These are phyloP conservation scores for Plebejus anna DNA, from an alignment of 2,888 invertebrate species.

Conservation along the genomic window DNA sequence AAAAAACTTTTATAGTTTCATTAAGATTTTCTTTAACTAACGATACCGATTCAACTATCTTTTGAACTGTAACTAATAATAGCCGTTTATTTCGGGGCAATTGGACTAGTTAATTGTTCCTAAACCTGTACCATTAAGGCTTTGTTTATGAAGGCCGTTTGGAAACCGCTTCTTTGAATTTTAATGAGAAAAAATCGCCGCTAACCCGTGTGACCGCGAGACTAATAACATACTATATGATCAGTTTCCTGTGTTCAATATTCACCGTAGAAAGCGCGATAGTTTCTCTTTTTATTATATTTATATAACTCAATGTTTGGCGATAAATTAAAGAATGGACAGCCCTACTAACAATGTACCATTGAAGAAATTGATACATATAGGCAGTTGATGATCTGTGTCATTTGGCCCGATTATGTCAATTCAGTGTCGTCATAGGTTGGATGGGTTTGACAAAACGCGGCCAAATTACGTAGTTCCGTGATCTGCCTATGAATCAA, in stretches of 20 bases:
- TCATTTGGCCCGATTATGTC: too few relatives aligned
- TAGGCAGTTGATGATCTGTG: too few relatives aligned
- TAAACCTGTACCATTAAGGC: conserved; percentile 33
- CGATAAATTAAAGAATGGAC: conserved; percentile 9
- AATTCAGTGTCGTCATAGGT: too few relatives aligned
- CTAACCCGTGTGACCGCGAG: conserved; percentile 32
- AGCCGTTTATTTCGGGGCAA: conserved; percentile 11
- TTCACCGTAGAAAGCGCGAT: conserved; percentile 27
- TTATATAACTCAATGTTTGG: conserved; percentile 20
- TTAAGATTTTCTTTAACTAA: not conserved
- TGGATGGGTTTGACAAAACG: too few relatives aligned
- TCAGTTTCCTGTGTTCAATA: conserved; percentile 27
- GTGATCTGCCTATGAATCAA: too few relatives aligned
- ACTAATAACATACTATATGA: conserved; percentile 31
- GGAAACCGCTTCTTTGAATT: conserved; percentile 34
- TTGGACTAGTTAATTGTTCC: conserved; percentile 10
- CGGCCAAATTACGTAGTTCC: too few relatives aligned
- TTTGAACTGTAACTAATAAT: not conserved
- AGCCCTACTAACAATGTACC: not conserved
- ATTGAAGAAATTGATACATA: too few relatives aligned
- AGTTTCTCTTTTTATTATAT: conserved; percentile 29
- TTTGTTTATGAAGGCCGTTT: conserved; percentile 39
- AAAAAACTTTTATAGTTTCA: not conserved
- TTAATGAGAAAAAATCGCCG: conserved; percentile 36
- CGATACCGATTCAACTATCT: not conserved